Conservation (phyloP, 2,888 invertebrate genomes). For the Cistogaster globosa region DNA sequence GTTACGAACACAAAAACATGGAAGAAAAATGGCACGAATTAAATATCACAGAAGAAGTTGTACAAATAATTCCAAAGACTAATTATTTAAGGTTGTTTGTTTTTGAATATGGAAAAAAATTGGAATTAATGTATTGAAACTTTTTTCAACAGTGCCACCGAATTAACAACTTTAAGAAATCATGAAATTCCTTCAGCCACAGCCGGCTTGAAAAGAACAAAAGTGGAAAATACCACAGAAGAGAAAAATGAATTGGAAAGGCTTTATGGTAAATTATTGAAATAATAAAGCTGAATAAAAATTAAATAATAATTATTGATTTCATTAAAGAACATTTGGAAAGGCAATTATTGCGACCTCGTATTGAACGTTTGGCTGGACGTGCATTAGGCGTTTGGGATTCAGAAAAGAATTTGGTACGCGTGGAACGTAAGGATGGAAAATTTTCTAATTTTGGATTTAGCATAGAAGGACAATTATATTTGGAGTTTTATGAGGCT, state of each 20-base stretch:
- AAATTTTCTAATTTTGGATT: conserved; percentile 81
- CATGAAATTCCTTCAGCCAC: conserved; percentile 71
- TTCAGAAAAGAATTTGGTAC: conserved; percentile 75
- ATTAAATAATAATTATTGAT: neutral
- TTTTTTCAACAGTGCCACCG: conserved; percentile 73
- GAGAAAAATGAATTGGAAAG: conserved; percentile 76
- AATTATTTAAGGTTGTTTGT: conserved; percentile 75
- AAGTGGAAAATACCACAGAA: conserved; percentile 70
- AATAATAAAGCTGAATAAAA: neutral
- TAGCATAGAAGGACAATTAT: conserved; percentile 76
- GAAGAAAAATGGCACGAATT: conserved; percentile 1
- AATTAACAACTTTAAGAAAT: conserved; percentile 75
- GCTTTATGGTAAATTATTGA: conserved; percentile 74
- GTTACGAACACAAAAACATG: conserved; percentile 2
- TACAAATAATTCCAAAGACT: conserved; percentile 75
- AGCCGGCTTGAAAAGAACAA: conserved; percentile 77
- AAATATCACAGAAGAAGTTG: conserved; percentile 36
- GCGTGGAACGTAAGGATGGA: conserved; percentile 79
- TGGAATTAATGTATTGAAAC: neutral
- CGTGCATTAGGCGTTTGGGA: conserved; percentile 79
- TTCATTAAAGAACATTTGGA: conserved; percentile 75
- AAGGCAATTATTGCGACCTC: conserved; percentile 76
- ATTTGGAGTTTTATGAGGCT: conserved; percentile 79
- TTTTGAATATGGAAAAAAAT: neutral
- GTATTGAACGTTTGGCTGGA: conserved; percentile 78